A percentile compares a stretch with the other conserved stretches of the same genome.
phyloP scores from a whole-genome alignment of 2,888 invertebrate species.

The Antheraea yamamai region DNA sequence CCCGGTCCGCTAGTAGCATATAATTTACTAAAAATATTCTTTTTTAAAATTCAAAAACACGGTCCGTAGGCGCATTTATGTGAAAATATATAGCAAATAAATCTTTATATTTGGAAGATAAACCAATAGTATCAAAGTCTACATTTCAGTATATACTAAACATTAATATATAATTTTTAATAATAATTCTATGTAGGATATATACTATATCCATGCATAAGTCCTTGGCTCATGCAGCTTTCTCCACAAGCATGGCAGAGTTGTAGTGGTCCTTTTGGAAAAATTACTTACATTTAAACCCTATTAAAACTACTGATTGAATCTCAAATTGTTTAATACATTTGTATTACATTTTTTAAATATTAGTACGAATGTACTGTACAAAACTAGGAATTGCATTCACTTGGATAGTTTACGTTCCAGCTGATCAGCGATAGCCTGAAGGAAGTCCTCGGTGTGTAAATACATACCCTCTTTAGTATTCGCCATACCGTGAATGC shows the following conservation, averaged over 20 bases:
- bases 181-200: not conserved
- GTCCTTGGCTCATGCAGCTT: not conserved
- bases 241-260: not conserved
- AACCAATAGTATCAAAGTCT: not conserved
- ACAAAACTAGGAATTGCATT: constrained; percentile 22
- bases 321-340: not conserved
- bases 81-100: not conserved
- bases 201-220: not conserved
- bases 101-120: not conserved
- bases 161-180: not conserved
- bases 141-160: not conserved
- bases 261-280: not conserved
- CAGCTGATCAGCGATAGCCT: constrained; percentile 89
- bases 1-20: no score
- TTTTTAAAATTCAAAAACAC: not conserved
- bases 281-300: not conserved
- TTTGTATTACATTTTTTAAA: not conserved
- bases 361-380: not conserved
- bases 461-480: constrained; percentile 92
- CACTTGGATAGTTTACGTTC: constrained; percentile 76
- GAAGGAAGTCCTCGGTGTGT: constrained; percentile 92
- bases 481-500: constrained; percentile 91
- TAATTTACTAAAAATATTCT: not conserved
- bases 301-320: not conserved
- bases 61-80: no score